Conservation (phyloP, 2,113 vertebrate species). For the Gulo gulo region DNA sequence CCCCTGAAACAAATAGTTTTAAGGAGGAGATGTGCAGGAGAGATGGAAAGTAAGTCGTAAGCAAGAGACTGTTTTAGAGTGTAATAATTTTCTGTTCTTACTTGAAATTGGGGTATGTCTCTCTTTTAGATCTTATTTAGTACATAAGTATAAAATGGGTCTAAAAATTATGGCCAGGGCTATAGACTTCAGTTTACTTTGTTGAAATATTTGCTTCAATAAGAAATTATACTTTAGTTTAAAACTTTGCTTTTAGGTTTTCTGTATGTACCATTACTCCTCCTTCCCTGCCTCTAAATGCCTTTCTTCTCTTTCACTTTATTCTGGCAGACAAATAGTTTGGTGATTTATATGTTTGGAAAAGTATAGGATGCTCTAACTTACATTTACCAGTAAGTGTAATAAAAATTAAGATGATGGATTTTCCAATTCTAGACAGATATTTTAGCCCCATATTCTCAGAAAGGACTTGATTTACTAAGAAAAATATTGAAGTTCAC, state of each 20-base stretch:
- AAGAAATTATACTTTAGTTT: not conserved
- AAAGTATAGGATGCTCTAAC: not conserved
- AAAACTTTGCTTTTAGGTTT: not conserved
- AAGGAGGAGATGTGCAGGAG: not conserved
- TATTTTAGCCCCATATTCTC: not conserved
- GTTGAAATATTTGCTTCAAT: not conserved
- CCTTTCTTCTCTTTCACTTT: slow-evolving; percentile 2
- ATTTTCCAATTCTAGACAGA: not conserved
- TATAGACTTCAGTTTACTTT: not conserved
- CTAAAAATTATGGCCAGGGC: not conserved
- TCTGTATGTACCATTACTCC: not conserved
- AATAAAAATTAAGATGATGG: not conserved
- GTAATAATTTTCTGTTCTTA: not conserved
- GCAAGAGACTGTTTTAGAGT: not conserved
- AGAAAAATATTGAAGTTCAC: not conserved
- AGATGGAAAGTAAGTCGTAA: not conserved
- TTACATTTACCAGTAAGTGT: not conserved
- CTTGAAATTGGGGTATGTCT: not conserved
- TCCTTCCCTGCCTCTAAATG: not conserved
- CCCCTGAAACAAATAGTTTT: not conserved
- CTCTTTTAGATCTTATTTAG: not conserved
- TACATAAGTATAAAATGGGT: not conserved
- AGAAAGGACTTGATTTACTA: not conserved
- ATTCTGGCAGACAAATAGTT: not conserved
- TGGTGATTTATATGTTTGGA: not conserved